Evolutionary conservation across 2,113 vertebrate species (phyloP).

Genomic region (Mesocricetus auratus): DNA sequence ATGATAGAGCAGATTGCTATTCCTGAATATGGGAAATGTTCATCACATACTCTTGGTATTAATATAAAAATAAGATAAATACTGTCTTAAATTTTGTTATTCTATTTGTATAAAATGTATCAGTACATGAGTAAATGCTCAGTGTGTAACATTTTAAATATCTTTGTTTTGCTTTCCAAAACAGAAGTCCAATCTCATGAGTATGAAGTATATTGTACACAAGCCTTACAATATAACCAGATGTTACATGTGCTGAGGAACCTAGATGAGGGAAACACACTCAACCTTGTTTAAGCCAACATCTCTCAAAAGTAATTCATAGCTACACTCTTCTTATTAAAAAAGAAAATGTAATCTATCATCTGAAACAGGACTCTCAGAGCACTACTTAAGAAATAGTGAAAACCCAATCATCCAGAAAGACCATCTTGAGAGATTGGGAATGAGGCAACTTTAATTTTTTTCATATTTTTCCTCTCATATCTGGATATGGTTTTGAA

Average conservation of each 20-base stretch:
- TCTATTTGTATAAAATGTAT: not conserved
- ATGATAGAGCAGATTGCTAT: not conserved
- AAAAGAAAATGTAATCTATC: not conserved
- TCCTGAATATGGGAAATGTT: not conserved
- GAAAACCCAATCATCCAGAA: not conserved
- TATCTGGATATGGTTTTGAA: not conserved
- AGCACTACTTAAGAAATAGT: conserved; percentile 19
- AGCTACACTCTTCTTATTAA: conserved; percentile 35
- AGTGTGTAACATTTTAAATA: not conserved
- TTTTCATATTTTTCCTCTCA: not conserved
- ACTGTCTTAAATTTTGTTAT: not conserved
- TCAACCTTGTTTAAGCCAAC: not conserved
- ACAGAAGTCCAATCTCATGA: not conserved
- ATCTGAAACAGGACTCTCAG: not conserved
- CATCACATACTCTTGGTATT: not conserved
- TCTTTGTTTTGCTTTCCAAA: not conserved
- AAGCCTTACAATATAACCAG: not conserved
- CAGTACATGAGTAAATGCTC: not conserved
- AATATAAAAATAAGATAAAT: not conserved
- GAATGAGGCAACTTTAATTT: not conserved
- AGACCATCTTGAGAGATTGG: not conserved
- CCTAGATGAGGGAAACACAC: not conserved
- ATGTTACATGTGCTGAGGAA: not conserved
- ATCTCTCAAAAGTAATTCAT: conserved; percentile 17
- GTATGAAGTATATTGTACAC: not conserved